Evolutionary conservation across 2,113 vertebrate species (phyloP).

Genomic region (Meleagris gallopavo): DNA sequence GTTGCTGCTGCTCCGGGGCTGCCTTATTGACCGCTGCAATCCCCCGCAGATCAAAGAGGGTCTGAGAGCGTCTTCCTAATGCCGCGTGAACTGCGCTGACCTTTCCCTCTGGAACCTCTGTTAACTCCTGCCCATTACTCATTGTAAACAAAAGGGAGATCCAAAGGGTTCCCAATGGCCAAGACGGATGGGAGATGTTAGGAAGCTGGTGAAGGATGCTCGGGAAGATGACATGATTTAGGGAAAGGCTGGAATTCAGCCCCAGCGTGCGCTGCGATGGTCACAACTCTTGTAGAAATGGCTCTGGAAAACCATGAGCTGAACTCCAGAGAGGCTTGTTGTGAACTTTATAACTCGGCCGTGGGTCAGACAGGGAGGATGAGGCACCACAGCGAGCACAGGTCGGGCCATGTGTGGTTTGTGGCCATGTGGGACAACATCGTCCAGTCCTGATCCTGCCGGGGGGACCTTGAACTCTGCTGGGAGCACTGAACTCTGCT

Average conservation of each 20-base stretch:
- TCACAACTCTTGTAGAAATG: fast-evolving
- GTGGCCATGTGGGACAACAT: background rate
- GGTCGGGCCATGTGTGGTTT: background rate
- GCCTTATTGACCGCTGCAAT: constrained; percentile 55
- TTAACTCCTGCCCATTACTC: constrained; percentile 40
- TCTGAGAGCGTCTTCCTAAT: constrained; percentile 31
- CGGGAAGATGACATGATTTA: constrained; percentile 61
- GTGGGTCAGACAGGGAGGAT: fast-evolving
- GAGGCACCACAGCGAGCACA: background rate
- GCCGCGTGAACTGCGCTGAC: constrained; percentile 32
- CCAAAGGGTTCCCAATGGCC: constrained; percentile 60
- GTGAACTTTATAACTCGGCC: background rate
- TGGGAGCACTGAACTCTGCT: constrained; percentile 48
- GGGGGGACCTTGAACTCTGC: constrained; percentile 48
- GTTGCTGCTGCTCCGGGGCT: background rate
- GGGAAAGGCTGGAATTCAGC: constrained; percentile 46
- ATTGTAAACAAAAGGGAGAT: constrained; percentile 70
- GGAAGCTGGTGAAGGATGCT: constrained; percentile 69
- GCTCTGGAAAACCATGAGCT: background rate
- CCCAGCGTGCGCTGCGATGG: fast-evolving
- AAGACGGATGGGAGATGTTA: constrained; percentile 61
- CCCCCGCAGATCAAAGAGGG: constrained; percentile 58
- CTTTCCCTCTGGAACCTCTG: constrained; percentile 37
- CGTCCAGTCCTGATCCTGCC: background rate
- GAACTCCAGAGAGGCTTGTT: background rate